A percentile compares a stretch with the other conserved stretches of the same genome.
phyloP scores from a whole-genome alignment of 2,888 invertebrate genomes.

The Matsumyia berberina region DNA sequence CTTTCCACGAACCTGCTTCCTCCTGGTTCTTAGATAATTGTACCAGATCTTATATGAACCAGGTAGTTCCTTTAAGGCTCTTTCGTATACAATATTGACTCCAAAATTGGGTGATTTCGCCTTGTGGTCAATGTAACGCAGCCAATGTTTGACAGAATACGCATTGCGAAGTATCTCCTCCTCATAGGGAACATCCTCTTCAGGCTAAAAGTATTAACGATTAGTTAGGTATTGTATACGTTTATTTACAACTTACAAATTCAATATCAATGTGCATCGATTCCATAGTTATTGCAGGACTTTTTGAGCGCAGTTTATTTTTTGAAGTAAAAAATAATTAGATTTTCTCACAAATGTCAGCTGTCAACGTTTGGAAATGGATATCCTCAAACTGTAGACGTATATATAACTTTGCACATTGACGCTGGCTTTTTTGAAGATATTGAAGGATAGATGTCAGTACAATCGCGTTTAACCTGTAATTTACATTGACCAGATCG shows the following conservation, averaged over 20 bases:
- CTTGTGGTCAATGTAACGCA: slow-evolving; percentile 98
- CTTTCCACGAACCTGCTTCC: slow-evolving; percentile 92
- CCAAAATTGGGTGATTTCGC: slow-evolving; percentile 92
- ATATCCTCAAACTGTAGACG: too few relatives aligned
- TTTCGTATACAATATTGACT: slow-evolving; percentile 96
- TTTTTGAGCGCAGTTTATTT: neutral
- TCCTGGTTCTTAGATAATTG: slow-evolving; percentile 94
- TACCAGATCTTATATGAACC: slow-evolving; percentile 99
- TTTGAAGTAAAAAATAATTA: neutral
- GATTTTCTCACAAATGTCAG: neutral
- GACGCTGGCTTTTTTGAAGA: too few relatives aligned
- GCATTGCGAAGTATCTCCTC: slow-evolving; percentile 99
- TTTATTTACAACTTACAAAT: slow-evolving; percentile 32
- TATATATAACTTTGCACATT: too few relatives aligned
- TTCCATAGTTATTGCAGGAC: slow-evolving; percentile 1
- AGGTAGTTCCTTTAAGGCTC: slow-evolving; percentile 97
- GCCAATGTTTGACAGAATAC: slow-evolving; percentile 99
- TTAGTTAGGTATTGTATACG: neutral
- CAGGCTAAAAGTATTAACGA: slow-evolving; percentile 87
- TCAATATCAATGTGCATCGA: slow-evolving; percentile 44
- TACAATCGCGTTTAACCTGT: too few relatives aligned
- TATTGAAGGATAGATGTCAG: too few relatives aligned
- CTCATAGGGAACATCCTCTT: slow-evolving; percentile 98
- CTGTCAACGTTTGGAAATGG: neutral
- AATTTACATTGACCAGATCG: too few relatives aligned